Percentiles rank a stretch among this genome's conserved stretches.
These are phyloP conservation scores for Camponotus pennsylvanicus DNA, from an alignment of 1,140 invertebrate species.

Conservation along the genomic window DNA sequence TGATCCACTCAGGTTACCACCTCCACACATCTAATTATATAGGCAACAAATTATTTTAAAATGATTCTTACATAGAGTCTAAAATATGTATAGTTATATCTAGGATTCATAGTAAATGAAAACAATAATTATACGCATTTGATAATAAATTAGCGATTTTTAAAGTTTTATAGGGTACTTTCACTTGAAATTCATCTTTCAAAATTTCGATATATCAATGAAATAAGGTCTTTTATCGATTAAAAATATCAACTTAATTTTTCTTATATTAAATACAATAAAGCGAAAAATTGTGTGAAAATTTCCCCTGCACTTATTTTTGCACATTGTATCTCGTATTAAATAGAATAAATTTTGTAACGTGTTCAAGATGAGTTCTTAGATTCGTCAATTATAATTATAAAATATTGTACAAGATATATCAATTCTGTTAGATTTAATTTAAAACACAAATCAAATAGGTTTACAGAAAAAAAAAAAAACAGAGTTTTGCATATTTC, in stretches of 20 bases:
- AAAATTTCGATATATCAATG: not conserved
- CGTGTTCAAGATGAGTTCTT: not conserved
- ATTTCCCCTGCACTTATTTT: not conserved
- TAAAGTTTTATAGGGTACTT: not conserved
- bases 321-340: not conserved
- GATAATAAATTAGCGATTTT: not conserved
- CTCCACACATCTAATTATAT: constrained; percentile 59
- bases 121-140: not conserved
- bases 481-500: not conserved
- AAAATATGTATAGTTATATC: not conserved
- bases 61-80: not conserved
- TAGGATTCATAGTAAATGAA: not conserved
- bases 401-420: not conserved
- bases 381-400: not conserved
- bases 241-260: not conserved
- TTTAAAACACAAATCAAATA: not conserved
- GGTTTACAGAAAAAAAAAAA: not conserved
- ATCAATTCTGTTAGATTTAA: not conserved
- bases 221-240: not conserved
- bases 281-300: too few relatives aligned
- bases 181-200: not conserved
- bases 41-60: constrained; percentile 9
- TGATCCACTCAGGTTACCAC: constrained; percentile 55
- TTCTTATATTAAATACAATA: not conserved
- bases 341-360: not conserved